Conservation (phyloP, 2,113 vertebrate genomes). For the Trochalopteron elliotii region DNA sequence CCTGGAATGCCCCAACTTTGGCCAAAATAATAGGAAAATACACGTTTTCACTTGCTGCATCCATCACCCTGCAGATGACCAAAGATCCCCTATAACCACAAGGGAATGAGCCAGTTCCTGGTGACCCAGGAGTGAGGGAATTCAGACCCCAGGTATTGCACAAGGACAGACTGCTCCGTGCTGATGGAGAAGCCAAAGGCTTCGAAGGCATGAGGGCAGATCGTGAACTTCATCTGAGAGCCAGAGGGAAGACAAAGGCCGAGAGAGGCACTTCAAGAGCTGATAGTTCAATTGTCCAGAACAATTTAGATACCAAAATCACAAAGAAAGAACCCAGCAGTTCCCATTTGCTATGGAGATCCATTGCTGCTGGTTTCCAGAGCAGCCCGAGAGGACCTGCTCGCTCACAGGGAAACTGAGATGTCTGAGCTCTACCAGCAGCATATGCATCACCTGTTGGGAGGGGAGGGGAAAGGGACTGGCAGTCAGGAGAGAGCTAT, state of each 20-base stretch:
- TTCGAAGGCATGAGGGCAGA: not conserved
- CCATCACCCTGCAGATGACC: not conserved
- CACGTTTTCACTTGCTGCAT: not conserved
- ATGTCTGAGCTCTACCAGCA: not conserved
- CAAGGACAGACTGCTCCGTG: too few species aligned
- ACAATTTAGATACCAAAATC: not conserved
- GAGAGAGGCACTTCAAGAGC: not conserved
- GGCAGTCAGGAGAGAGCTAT: not conserved
- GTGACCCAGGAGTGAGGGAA: not conserved
- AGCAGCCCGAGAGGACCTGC: not conserved
- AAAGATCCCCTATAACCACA: not conserved
- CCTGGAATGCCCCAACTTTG: not conserved
- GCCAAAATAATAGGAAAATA: not conserved
- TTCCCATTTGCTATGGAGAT: not conserved
- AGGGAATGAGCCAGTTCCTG: not conserved
- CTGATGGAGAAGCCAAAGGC: not conserved
- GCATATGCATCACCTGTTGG: not conserved
- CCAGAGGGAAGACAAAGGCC: not conserved
- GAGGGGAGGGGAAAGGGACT: not conserved
- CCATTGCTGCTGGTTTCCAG: not conserved
- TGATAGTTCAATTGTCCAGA: not conserved
- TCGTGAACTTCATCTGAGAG: not conserved
- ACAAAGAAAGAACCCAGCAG: not conserved
- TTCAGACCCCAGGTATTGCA: not conserved
- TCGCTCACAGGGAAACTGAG: not conserved